Conservation (phyloP, 2,113 vertebrate species). For the Atrichornis clamosus region DNA sequence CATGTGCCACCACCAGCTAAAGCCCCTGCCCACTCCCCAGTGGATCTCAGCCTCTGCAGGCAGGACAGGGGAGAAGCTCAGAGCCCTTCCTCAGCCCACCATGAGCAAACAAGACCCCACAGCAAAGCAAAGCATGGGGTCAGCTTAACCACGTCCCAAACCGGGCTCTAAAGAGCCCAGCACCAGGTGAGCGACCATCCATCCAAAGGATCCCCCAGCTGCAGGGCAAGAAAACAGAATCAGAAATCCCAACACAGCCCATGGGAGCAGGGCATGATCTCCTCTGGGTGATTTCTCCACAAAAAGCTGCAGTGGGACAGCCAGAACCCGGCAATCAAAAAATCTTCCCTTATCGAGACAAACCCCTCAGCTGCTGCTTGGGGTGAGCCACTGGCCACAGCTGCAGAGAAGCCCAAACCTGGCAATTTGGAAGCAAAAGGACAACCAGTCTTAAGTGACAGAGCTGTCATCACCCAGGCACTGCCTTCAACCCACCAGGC, state of each 20-base stretch:
- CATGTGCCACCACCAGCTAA: not conserved
- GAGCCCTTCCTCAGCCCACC: not conserved
- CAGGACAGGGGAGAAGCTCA: not conserved
- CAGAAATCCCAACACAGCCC: fast-evolving
- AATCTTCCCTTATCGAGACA: not conserved
- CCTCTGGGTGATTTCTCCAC: not conserved
- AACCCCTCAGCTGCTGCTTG: not conserved
- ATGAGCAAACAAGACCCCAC: not conserved
- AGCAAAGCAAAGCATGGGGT: not conserved
- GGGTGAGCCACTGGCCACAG: not conserved
- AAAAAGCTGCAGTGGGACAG: fast-evolving
- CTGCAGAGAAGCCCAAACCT: not conserved
- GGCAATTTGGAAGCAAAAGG: not conserved
- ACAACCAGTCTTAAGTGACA: not conserved
- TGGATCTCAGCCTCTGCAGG: not conserved
- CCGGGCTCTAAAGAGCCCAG: not conserved
- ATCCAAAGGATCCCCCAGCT: not conserved
- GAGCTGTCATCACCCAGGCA: not conserved
- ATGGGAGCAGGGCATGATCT: fast-evolving
- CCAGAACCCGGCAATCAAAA: not conserved
- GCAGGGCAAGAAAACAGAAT: not conserved
- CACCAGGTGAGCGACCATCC: fast-evolving
- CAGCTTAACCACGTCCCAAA: not conserved
- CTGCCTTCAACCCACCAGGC: not conserved
- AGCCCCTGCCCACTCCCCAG: not conserved